Conservation (phyloP, 2,888 invertebrate genomes). For the Aplocera efformata region DNA sequence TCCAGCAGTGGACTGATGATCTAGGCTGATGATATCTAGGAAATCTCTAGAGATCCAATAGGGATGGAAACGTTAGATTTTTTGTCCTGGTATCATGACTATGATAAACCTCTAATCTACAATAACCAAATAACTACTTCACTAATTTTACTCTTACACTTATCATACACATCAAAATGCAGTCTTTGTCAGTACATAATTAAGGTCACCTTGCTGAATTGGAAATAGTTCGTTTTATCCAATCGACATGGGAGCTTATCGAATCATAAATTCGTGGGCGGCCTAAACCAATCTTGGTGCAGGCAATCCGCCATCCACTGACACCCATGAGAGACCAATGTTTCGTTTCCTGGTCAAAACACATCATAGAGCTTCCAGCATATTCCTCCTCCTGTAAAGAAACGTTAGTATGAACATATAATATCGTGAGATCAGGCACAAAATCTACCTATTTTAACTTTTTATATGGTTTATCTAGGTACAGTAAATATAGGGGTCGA, state of each 20-base stretch:
- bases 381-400: conserved; percentile 89
- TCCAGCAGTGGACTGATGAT: no score
- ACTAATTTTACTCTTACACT: conserved; percentile 15
- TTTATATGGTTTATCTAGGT: no score
- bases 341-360: conserved; percentile 84
- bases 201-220: conserved; percentile 67
- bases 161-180: conserved; percentile 33
- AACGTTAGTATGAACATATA: no score
- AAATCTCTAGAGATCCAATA: not conserved
- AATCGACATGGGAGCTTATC: conserved; percentile 90
- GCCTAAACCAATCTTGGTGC: conserved; percentile 87
- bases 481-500: no score
- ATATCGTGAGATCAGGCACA: no score
- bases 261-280: conserved; percentile 91
- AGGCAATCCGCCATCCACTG: conserved; percentile 92
- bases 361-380: conserved; percentile 92
- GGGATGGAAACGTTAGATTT: not conserved
- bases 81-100: conserved; percentile 3
- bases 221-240: conserved; percentile 89
- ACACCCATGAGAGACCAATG: conserved; percentile 91
- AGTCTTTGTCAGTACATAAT: conserved; percentile 46
- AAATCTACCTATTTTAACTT: no score
- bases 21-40: no score
- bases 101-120: conserved; percentile 12
- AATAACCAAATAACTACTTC: conserved; percentile 7